Percentiles rank a stretch among this genome's conserved stretches.
These are phyloP conservation scores for Limnothrissa miodon DNA, from an alignment of 2,113 vertebrate genomes.

Conservation along the genomic window DNA sequence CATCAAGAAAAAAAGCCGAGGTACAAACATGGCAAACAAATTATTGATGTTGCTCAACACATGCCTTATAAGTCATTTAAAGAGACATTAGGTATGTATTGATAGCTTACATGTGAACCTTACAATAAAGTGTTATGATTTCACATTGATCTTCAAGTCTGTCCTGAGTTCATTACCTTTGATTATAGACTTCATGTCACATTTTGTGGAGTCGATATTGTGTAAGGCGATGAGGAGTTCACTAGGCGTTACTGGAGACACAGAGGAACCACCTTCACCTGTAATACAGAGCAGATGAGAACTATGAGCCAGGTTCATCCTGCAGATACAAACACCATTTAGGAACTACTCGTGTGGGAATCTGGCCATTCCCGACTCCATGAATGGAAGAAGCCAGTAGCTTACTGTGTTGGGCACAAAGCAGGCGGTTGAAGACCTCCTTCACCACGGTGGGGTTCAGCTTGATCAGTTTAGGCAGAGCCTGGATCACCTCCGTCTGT, in stretches of 20 bases:
- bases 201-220: slow-evolving; percentile 90
- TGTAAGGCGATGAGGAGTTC: slow-evolving; percentile 91
- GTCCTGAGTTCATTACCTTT: slow-evolving; percentile 73
- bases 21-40: too few species aligned
- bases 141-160: neutral
- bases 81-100: too few species aligned
- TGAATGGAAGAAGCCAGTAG: neutral
- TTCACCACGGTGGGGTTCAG: slow-evolving; percentile 97
- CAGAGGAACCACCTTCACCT: slow-evolving; percentile 85
- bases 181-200: slow-evolving; percentile 97
- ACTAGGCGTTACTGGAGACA: slow-evolving; percentile 89
- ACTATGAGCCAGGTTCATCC: neutral
- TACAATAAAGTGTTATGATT: too few species aligned
- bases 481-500: slow-evolving; percentile 92
- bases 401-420: slow-evolving; percentile 93
- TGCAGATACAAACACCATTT: neutral
- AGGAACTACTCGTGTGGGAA: neutral
- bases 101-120: too few species aligned
- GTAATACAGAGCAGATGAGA: slow-evolving; percentile 15
- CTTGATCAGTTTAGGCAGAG: slow-evolving; percentile 93
- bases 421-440: slow-evolving; percentile 92
- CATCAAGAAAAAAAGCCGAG: too few species aligned
- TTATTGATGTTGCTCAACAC: too few species aligned
- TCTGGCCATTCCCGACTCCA: neutral
- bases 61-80: too few species aligned